Evolutionary conservation across 2,888 invertebrate species (phyloP), one percentile per base, ranked within the genome.

Genomic region (Amblyjoppa proteus): DNA sequence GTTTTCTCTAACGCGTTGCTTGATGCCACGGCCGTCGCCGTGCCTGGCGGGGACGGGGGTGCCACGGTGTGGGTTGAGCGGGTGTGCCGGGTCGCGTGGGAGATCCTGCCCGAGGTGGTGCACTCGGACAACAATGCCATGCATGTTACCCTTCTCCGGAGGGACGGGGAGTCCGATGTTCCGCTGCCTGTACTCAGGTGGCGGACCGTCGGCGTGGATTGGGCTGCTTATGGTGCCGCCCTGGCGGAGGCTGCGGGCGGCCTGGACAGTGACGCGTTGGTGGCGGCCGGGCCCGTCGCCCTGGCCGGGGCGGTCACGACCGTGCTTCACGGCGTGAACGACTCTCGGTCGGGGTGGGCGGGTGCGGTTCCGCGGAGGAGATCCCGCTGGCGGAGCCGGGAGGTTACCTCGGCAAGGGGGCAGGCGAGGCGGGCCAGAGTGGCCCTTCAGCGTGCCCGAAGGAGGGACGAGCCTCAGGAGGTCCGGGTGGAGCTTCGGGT

Each of bases 381-480:
- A 41, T 28, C 56, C 41, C 41, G 73, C 25, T 49, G 58, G 58
- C 31, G 73, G 16, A 58, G 58, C 49, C 73, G 20, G 25, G 73
- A 58, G 16, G 41, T 58, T 28, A 25, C 25, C 73, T 25, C n/a
- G 73, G 73, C 58, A 28, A 74, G 45, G 58, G 38, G 58, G 7
- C 58, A 61, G 13, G 58, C 73, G n/a, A 38, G 58, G 25, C 38
- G 73, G 41, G 73, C 73, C 25, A 34, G 73, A 58, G 73, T 16
- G 58, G 71, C 53, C 13, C 31, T 51, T 16, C 53, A 71, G 71
- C 71, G 71, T 1, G 31, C 71, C 16, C 34, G 71, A 5, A 13
- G 70, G 28, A 51, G 28, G 0, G 51, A 70, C 2, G 49, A 31
- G n/a, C 73, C n/a, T 25, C 34, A 45, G 56, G 56, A 73, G 73